A percentile compares a stretch with the other conserved stretches of the same genome.
Conservation (phyloP, 2,113 vertebrate species). For the Cricetomys ansorgei region DNA sequence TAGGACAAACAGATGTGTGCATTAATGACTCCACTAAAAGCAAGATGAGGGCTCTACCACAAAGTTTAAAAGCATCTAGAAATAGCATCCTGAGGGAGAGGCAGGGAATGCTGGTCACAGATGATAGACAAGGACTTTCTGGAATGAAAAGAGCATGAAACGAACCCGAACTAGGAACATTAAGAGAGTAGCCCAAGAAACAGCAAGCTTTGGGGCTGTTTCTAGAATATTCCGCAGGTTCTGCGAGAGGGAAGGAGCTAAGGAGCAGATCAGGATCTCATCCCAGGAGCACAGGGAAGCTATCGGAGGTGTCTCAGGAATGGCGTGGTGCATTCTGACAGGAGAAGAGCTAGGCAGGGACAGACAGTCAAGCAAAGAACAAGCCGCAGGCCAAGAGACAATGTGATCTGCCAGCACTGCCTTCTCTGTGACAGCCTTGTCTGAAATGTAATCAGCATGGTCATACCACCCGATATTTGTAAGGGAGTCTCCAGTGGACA, state of each 20-base stretch:
- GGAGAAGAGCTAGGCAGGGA: neutral
- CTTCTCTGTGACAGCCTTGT: neutral
- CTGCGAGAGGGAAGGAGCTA: rapidly evolving
- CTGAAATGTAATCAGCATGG: neutral
- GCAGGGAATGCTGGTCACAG: neutral
- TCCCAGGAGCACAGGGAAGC: neutral
- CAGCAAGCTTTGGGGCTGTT: too few species aligned
- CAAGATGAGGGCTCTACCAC: neutral
- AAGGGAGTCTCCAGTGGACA: neutral
- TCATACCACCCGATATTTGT: neutral
- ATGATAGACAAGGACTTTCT: neutral
- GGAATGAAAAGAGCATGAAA: neutral
- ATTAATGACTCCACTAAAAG: neutral
- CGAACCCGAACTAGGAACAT: neutral
- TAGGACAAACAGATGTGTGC: neutral
- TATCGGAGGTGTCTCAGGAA: neutral
- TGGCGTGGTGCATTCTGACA: neutral
- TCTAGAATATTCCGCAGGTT: neutral
- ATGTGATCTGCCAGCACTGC: neutral
- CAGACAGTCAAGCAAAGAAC: too few species aligned
- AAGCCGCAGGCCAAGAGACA: neutral
- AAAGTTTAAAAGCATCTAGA: neutral
- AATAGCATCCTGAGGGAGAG: neutral
- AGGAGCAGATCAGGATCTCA: neutral
- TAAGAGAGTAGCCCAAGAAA: neutral